These are phyloP conservation scores for Pogonophryne albipinna DNA, from an alignment of 2,797 vertebrate genomes.

Conservation along the genomic window DNA sequence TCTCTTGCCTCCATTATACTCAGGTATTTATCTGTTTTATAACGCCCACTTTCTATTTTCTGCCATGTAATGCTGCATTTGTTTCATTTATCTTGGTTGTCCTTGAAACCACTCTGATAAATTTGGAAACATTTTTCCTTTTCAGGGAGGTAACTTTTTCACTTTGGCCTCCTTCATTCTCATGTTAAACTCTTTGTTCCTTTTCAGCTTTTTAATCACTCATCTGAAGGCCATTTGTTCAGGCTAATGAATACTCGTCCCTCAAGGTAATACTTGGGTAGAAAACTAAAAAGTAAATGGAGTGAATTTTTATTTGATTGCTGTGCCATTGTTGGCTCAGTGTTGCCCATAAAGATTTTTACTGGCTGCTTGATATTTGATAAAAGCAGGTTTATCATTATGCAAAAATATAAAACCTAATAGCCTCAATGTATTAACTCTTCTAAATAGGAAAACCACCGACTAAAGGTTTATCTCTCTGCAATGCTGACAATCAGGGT, in stretches of 20 bases:
- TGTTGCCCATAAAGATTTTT: conserved; percentile 31
- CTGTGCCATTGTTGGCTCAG: conserved; percentile 34
- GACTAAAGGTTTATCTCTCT: background rate
- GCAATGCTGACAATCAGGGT: background rate
- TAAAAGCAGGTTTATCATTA: conserved; percentile 30
- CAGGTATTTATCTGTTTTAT: conserved; percentile 19
- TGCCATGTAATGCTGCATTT: conserved; percentile 22
- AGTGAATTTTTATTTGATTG: conserved; percentile 47
- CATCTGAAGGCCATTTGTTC: conserved; percentile 53
- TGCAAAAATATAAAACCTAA: conserved; percentile 33
- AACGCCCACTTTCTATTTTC: conserved; percentile 6
- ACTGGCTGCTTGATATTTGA: conserved; percentile 22
- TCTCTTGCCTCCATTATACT: background rate
- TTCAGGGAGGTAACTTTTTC: conserved; percentile 29
- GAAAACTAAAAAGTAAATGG: conserved; percentile 44
- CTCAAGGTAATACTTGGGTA: conserved; percentile 33
- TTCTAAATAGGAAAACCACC: background rate
- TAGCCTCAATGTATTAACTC: conserved; percentile 1
- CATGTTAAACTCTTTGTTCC: conserved; percentile 20
- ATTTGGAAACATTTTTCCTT: conserved; percentile 1
- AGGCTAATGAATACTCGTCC: conserved; percentile 33
- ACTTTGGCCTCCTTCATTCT: conserved; percentile 15
- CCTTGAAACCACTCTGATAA: conserved; percentile 19
- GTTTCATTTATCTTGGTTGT: conserved; percentile 5
- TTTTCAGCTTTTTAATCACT: conserved; percentile 41